These are phyloP conservation scores for Perccottus glenii DNA, from an alignment of 2,113 vertebrate species.

Conservation along the genomic window DNA sequence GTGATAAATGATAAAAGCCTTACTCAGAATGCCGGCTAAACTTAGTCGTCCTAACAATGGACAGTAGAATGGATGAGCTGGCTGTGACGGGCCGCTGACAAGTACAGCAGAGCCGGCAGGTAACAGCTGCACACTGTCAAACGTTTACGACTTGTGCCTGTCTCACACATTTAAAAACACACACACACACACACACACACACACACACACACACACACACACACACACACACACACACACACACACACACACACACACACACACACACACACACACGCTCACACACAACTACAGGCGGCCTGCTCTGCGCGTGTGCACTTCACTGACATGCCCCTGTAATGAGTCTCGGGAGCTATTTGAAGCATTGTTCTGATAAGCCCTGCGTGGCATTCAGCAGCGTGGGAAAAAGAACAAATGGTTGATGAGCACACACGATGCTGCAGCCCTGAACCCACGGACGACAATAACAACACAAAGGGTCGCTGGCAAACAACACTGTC, in stretches of 20 bases:
- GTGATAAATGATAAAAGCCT: conserved; percentile 19
- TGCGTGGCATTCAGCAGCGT: conserved; percentile 74
- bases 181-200: conserved; percentile 28
- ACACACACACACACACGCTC: conserved; percentile 34
- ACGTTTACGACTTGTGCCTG: conserved; percentile 49
- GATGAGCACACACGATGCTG: conserved; percentile 46
- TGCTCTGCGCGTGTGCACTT: conserved; percentile 12
- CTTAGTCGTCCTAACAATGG: conserved; percentile 61
- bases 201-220: conserved; percentile 27
- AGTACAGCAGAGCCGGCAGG: conserved; percentile 63
- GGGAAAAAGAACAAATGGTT: conserved; percentile 84
- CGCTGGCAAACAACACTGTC: neutral
- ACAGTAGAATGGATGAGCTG: conserved; percentile 43
- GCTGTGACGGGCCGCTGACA: conserved; percentile 57
- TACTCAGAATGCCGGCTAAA: conserved; percentile 40
- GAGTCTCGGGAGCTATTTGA: conserved; percentile 75
- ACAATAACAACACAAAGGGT: conserved; percentile 38
- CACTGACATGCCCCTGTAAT: conserved; percentile 68
- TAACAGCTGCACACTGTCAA: conserved; percentile 69
- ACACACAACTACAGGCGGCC: too few relatives aligned
- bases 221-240: conserved; percentile 33
- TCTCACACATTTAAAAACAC: conserved; percentile 7
- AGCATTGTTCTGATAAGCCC: conserved; percentile 82
- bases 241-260: conserved; percentile 19
- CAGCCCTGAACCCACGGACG: conserved; percentile 26